Percentiles rank a stretch among this genome's conserved stretches.
Evolutionary conservation across 2,888 invertebrate species (phyloP).

Genomic region (Microctonus brassicae): DNA sequence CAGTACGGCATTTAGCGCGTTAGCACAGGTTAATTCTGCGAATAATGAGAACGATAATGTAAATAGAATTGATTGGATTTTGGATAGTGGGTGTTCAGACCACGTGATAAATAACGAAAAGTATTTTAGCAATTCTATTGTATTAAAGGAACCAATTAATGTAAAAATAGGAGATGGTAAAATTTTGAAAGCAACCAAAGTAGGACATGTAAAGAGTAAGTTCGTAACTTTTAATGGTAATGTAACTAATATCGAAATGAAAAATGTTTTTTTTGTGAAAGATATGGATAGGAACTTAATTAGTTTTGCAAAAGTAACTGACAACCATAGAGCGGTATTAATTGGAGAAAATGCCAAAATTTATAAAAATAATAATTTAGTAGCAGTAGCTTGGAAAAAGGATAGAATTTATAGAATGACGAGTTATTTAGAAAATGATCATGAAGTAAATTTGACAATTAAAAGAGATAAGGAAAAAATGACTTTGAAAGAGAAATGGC

Average conservation of each 20-base stretch:
- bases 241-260: too few relatives aligned
- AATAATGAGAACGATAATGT: too few relatives aligned
- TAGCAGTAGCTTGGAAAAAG: conserved; percentile 27
- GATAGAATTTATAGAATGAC: conserved; percentile 17
- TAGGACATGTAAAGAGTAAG: conserved; percentile 12
- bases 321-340: conserved; percentile 35
- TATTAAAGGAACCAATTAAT: conserved; percentile 5
- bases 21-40: too few relatives aligned
- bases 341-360: conserved; percentile 37
- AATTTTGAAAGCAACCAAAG: conserved; percentile 12
- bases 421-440: conserved; percentile 13
- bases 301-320: conserved; percentile 39
- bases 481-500: conserved; percentile 41
- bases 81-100: too few relatives aligned
- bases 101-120: too few relatives aligned
- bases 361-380: conserved; percentile 27
- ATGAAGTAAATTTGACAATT: too few relatives aligned
- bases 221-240: too few relatives aligned
- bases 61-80: too few relatives aligned
- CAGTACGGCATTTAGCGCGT: too few relatives aligned
- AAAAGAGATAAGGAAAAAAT: too few relatives aligned
- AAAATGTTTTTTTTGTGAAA: conserved; percentile 37
- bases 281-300: conserved; percentile 43
- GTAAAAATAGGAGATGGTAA: conserved; percentile 23
- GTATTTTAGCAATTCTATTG: neutral